Conservation (phyloP, 2,888 invertebrate species). For the Diplazon laetatorius region DNA sequence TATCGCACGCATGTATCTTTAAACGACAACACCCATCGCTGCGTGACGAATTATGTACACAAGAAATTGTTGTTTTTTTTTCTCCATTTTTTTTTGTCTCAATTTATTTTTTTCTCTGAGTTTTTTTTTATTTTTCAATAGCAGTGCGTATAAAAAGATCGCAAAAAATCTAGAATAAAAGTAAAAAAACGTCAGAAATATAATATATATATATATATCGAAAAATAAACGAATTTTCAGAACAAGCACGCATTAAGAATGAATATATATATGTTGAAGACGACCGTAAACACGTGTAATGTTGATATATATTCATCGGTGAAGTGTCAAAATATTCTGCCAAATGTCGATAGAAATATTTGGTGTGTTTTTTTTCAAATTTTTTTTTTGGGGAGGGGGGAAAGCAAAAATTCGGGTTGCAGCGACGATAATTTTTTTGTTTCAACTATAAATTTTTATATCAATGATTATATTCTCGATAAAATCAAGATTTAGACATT, state of each 20-base stretch:
- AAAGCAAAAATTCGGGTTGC: conserved; percentile 24
- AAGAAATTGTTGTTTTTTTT: conserved; percentile 57
- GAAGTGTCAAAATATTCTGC: conserved; percentile 74
- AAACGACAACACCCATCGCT: conserved; percentile 70
- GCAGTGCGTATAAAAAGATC: conserved; percentile 74
- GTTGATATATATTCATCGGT: conserved; percentile 65
- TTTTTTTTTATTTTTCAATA: conserved; percentile 60
- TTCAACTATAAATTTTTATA: too few relatives aligned
- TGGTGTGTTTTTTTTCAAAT: too few relatives aligned
- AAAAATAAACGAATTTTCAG: conserved; percentile 72
- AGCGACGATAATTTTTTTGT: conserved; percentile 31
- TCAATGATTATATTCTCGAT: conserved; percentile 24
- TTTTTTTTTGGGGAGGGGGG: not conserved
- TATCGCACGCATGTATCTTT: conserved; percentile 60
- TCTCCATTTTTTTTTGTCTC: too few relatives aligned
- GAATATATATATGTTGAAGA: conserved; percentile 65
- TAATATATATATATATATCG: too few relatives aligned
- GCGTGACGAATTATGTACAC: conserved; percentile 67
- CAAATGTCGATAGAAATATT: conserved; percentile 63
- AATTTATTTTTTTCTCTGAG: conserved; percentile 17
- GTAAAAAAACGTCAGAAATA: conserved; percentile 63
- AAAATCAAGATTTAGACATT: not conserved
- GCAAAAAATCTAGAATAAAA: conserved; percentile 69
- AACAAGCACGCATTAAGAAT: conserved; percentile 76
- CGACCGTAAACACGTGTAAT: conserved; percentile 70